These are phyloP conservation scores for Galaxea fascicularis DNA, from an alignment of 92 coral and sea anemone genomes.

Conservation along the genomic window DNA sequence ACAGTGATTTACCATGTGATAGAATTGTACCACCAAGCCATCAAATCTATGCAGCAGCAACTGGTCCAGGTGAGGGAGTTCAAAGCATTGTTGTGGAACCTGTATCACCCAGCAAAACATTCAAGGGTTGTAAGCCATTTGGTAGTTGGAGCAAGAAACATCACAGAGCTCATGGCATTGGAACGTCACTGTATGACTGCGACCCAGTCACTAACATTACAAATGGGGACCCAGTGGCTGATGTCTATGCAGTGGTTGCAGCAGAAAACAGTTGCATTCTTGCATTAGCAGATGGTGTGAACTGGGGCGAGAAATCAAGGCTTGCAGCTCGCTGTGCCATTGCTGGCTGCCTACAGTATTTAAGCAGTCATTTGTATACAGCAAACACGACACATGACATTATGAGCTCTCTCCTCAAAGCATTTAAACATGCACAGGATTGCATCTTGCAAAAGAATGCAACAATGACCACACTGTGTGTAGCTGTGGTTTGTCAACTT, in stretches of 20 bases:
- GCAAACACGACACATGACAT: constrained; percentile 86
- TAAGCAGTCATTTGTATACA: constrained; percentile 69
- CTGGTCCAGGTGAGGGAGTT: constrained; percentile 95
- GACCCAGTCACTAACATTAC: constrained; percentile 74
- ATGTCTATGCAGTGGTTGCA: constrained; percentile 92
- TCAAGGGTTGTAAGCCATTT: constrained; percentile 55
- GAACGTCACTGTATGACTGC: constrained; percentile 86
- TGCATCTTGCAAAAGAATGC: constrained; percentile 82
- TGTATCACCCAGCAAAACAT: constrained; percentile 39
- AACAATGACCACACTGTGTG: constrained; percentile 94
- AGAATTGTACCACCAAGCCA: constrained; percentile 63
- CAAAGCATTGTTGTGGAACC: constrained; percentile 54
- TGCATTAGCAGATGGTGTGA: constrained; percentile 96
- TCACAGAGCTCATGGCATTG: constrained; percentile 85
- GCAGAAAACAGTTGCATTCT: constrained; percentile 89
- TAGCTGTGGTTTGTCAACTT: constrained; percentile 89
- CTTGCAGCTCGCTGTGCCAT: constrained; percentile 98
- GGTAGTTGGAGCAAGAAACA: constrained; percentile 85
- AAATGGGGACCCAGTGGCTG: constrained; percentile 96
- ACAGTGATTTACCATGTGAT: constrained; percentile 72
- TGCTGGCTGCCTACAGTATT: constrained; percentile 88
- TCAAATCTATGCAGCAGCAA: constrained; percentile 79
- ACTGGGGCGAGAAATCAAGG: constrained; percentile 97
- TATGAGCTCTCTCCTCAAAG: constrained; percentile 67
- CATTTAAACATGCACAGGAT: constrained; percentile 85